A percentile compares a stretch with the other conserved stretches of the same genome.
Evolutionary conservation across 37 sponge, comb jelly and placozoan genomes (phyloP).

Genomic region (Ianthella basta): DNA sequence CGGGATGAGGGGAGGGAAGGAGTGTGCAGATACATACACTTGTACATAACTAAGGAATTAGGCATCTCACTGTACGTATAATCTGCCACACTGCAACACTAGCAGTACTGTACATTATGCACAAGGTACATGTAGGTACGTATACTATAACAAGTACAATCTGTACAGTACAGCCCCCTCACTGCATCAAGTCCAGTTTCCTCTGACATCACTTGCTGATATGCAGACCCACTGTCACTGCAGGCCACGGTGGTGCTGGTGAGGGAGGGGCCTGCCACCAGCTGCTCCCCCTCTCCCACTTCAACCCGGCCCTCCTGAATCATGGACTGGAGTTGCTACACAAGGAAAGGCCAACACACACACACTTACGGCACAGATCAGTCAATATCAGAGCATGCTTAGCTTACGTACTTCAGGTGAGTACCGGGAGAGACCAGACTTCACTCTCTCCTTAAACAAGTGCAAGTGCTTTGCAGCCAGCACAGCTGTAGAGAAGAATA

Average conservation of each 20-base stretch:
- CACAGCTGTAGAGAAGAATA: conserved; percentile 47
- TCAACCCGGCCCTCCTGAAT: conserved; percentile 34
- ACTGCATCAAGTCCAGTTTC: conserved; percentile 23
- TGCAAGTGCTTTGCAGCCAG: conserved; percentile 44
- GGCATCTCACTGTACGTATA: no score
- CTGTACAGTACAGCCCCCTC: not conserved
- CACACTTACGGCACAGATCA: not conserved
- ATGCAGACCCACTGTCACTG: not conserved
- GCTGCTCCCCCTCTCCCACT: conserved; percentile 1
- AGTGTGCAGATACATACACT: not conserved
- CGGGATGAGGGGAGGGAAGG: not conserved
- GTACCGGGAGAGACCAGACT: conserved; percentile 68
- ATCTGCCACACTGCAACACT: no score
- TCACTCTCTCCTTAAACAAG: conserved; percentile 46
- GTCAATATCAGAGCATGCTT: not conserved
- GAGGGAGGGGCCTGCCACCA: not conserved
- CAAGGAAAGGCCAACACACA: not conserved
- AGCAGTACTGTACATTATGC: no score
- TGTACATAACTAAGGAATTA: not conserved
- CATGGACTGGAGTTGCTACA: conserved; percentile 50
- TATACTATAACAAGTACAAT: no score
- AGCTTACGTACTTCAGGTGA: conserved; percentile 75
- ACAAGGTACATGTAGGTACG: no score
- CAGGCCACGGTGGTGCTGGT: not conserved
- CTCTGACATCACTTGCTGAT: not conserved